Conservation (phyloP, 2,888 invertebrate genomes). For the Drosophila niveifrons region DNA sequence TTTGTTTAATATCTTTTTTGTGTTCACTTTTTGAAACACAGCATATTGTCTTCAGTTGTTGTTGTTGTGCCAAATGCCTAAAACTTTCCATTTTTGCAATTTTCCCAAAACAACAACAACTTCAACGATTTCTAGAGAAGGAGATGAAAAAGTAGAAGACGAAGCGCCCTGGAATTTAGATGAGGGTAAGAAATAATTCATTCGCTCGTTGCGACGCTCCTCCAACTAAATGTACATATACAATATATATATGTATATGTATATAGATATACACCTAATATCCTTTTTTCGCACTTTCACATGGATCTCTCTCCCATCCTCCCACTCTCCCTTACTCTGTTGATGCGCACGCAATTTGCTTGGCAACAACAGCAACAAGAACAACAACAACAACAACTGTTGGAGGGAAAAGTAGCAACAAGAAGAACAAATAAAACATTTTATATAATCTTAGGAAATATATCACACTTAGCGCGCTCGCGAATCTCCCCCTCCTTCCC, state of each 20-base stretch:
- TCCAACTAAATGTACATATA: conserved; percentile 25
- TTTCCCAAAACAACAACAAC: conserved; percentile 44
- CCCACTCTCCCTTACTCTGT: not conserved
- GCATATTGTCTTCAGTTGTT: conserved; percentile 2
- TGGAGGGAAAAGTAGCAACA: conserved; percentile 53
- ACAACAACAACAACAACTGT: conserved; percentile 35
- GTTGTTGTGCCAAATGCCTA: conserved; percentile 38
- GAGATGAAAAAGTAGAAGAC: conserved; percentile 7
- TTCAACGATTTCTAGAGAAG: conserved; percentile 3
- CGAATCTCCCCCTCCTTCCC: conserved; percentile 28
- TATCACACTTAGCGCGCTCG: conserved; percentile 85
- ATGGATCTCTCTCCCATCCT: conserved; percentile 25
- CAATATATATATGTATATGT: conserved; percentile 18
- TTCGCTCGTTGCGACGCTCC: conserved; percentile 64
- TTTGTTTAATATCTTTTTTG: not conserved
- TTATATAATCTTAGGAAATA: conserved; percentile 86
- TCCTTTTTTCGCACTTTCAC: conserved; percentile 68
- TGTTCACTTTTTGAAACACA: not conserved
- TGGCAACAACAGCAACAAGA: conserved; percentile 32
- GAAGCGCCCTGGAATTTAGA: conserved; percentile 65
- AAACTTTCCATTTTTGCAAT: conserved; percentile 57
- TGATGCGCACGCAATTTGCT: conserved; percentile 80
- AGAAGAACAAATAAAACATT: conserved; percentile 83
- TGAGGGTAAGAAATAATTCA: conserved; percentile 78
- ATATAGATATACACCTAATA: conserved; percentile 57